Base-by-base conservation (phyloP, 2,888 invertebrate species). In the Ptychoptera albimana region DNA sequence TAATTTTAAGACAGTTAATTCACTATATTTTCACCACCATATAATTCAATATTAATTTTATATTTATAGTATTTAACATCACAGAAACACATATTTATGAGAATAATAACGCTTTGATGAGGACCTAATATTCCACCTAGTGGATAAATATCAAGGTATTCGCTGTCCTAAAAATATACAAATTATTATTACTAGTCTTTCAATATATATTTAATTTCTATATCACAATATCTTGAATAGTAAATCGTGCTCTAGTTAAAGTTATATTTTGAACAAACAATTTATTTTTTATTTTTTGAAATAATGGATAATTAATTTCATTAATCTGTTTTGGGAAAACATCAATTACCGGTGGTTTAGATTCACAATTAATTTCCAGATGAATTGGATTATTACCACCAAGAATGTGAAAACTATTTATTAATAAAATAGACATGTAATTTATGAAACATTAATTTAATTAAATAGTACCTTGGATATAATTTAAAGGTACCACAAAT, bases 241-340 rank as follows among this genome's bases (percentile, higher is more conserved):
- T 46, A 13, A 61, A 48, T 48, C 52, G 51, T 2, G 62, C 61
- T 8, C 50, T 47, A 1, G 60, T 58, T 3, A 60, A 58, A 16
- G 58, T 52, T 2, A 36, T 45, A 46, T 62, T 62, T 31, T 57
- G 56, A 32, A 62, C 55, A 30, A 55, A 60, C 14, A 63, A 46
- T 31, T 54, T 50, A 1, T 51, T 34, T 37, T 49, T 49, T 7
- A 43, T 42, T 2, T n/a, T 5, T 32, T 32, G 32, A 11, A 32
- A 32, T 32, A 32, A 29, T 57, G 51, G 13, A 53, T 52, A 15
- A 62, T 57, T 2, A 48, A 48, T 8, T 57, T 41, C 1, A 49
- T 51, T 45, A 2, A 59, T 47, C 7, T 37, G 45, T 2, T 36
- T 48, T 8, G 56, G 56, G 0, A 32, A 45, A 1, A 58, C 37